Evolutionary conservation across 2,113 vertebrate genomes (phyloP), one percentile per base, ranked within the genome.

Genomic region (Plecotus auritus): DNA sequence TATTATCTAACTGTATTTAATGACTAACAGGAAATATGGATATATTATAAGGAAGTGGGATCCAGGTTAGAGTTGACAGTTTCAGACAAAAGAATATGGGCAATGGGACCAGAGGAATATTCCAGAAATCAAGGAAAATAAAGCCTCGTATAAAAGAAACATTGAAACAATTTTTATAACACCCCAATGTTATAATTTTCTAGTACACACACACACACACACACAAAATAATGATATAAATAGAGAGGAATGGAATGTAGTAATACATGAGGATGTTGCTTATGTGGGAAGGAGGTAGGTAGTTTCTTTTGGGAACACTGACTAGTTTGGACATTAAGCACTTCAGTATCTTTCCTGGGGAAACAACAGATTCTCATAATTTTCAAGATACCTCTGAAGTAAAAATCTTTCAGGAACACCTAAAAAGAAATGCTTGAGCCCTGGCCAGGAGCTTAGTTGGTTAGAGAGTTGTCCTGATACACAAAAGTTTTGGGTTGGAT

Each of bases 321-420:
- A 61, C 28, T 37, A 72, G 7, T 90, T 49, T 83, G 49, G 22
- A 82, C 5, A 66, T 35, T 89, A 88, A 74, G 37, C 5, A 89
- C 5, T 64, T 69, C 76, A 72, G n/a, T 85, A 69, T 70, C 35
- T 80, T 83, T 90, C 51, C 37, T 45, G n/a, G 32, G 26, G 4
- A 86, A 86, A 92, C n/a, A 93, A 93, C 4, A 45, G 28, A 40
- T 61, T 88, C 54, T 83, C 87, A 12, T 14, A 37, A 90, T 83
- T 93, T 84, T 93, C 59, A 91, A 86, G 64, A 91, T 16, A 66
- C 17, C 20, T 88, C 76, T 64, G 22, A 85, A 93, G 23, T 95
- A 37, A 37, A 92, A 93, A 74, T 70, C 40, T 92, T 94, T 85
- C 35, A 81, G 30, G 23, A 92, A 20, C 30, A 69, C 85, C 85